Evolutionary conservation across 2,113 vertebrate species (phyloP).

Genomic region (Carassius carassius): DNA sequence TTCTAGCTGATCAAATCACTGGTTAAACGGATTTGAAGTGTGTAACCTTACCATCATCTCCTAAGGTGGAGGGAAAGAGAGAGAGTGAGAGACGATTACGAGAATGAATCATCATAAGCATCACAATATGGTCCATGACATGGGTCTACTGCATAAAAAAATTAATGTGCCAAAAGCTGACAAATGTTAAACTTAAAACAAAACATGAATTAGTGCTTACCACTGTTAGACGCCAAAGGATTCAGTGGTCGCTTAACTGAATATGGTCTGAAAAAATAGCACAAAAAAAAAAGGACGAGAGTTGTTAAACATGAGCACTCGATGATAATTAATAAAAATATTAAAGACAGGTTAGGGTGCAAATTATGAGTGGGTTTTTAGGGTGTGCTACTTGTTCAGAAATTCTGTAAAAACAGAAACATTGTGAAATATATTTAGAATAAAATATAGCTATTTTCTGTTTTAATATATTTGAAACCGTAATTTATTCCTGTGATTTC

Average conservation of each 20-base stretch:
- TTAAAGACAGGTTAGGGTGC: background rate
- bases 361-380: background rate
- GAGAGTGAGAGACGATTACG: background rate
- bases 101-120: background rate
- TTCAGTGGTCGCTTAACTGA: constrained; percentile 83
- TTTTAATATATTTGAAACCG: no score
- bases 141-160: background rate
- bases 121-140: background rate
- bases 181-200: background rate
- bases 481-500: no score
- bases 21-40: background rate
- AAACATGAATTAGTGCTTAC: constrained; percentile 65
- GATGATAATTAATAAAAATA: background rate
- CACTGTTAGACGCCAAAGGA: constrained; percentile 75
- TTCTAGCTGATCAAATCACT: background rate
- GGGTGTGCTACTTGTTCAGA: no score
- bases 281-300: background rate
- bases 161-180: background rate
- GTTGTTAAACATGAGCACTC: background rate
- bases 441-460: no score
- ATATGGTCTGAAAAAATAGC: constrained; percentile 76
- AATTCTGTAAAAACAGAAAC: no score
- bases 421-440: no score
- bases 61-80: constrained; percentile 31
- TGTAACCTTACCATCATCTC: constrained; percentile 55